Percentiles rank a stretch among this genome's conserved stretches.
Evolutionary conservation across 2,113 vertebrate genomes (phyloP).

Genomic region (Zootoca vivipara): DNA sequence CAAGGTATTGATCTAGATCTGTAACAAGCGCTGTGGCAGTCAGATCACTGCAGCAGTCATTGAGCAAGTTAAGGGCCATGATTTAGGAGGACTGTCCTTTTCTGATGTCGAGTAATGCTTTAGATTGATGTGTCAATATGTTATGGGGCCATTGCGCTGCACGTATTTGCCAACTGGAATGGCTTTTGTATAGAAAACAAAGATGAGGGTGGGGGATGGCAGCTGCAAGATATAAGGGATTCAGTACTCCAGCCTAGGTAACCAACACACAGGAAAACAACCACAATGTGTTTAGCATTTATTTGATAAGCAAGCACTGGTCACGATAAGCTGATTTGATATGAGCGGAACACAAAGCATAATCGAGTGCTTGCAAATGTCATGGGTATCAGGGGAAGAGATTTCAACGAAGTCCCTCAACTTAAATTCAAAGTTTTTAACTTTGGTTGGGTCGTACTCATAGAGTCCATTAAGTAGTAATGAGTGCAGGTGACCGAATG

Average conservation of each 20-base stretch:
- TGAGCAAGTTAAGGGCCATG: slow-evolving; percentile 20
- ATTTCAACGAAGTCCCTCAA: neutral
- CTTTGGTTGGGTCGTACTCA: neutral
- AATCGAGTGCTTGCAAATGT: neutral
- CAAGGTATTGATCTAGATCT: slow-evolving; percentile 28
- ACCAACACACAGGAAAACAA: neutral
- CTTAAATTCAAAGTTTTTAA: neutral
- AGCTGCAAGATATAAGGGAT: neutral
- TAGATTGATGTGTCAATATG: slow-evolving; percentile 37
- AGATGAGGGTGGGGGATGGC: neutral
- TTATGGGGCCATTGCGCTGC: neutral
- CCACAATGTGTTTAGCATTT: neutral
- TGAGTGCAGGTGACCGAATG: no score
- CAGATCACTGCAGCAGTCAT: slow-evolving; percentile 3
- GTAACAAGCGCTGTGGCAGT: slow-evolving; percentile 19
- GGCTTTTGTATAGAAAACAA: slow-evolving; percentile 9
- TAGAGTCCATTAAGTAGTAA: neutral
- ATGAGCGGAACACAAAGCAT: neutral
- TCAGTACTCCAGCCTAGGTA: neutral
- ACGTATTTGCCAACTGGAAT: neutral
- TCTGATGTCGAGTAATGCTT: slow-evolving; percentile 10
- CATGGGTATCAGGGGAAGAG: neutral
- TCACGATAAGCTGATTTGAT: neutral
- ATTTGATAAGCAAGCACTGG: neutral
- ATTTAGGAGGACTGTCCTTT: slow-evolving; percentile 30